A percentile compares a stretch with the other conserved stretches of the same genome.
Evolutionary conservation across 1,140 invertebrate species (phyloP).

Genomic region (Drosophila aff.): DNA sequence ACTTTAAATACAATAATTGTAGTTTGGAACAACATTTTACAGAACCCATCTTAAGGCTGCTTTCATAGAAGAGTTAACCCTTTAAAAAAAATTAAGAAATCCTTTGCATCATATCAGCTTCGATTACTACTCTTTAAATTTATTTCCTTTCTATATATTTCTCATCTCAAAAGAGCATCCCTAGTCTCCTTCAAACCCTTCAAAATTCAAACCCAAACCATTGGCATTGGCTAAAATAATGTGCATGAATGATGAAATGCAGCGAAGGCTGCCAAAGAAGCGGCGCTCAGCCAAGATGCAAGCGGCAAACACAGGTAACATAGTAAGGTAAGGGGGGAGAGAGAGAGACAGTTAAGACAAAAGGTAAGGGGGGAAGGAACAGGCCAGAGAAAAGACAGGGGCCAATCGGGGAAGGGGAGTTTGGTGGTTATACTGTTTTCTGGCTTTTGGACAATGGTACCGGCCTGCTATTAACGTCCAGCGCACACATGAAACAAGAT

Average conservation of each 20-base stretch:
- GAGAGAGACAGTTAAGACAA: background rate
- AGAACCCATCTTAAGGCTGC: background rate
- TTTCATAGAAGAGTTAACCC: background rate
- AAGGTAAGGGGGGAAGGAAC: background rate
- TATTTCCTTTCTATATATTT: background rate
- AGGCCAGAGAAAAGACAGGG: background rate
- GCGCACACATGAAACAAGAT: constrained; percentile 84
- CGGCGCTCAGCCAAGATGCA: constrained; percentile 59
- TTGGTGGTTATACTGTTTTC: constrained; percentile 13
- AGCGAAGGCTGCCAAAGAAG: constrained; percentile 69
- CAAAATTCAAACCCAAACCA: background rate
- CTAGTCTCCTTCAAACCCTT: background rate
- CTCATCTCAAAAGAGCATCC: background rate
- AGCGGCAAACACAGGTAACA: constrained; percentile 37
- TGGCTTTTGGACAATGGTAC: constrained; percentile 52
- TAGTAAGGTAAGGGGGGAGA: background rate
- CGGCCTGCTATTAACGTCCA: constrained; percentile 80
- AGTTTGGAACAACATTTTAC: background rate
- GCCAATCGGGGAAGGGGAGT: background rate
- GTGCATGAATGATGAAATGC: constrained; percentile 83
- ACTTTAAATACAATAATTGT: background rate
- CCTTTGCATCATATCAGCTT: too few species aligned
- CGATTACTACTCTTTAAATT: too few species aligned
- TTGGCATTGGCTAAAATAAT: constrained; percentile 58
- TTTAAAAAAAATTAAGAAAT: background rate